Percentiles rank a stretch among this genome's conserved stretches.
Conservation (phyloP, 2,888 invertebrate species). For the Hirtodrosophila histrioides region DNA sequence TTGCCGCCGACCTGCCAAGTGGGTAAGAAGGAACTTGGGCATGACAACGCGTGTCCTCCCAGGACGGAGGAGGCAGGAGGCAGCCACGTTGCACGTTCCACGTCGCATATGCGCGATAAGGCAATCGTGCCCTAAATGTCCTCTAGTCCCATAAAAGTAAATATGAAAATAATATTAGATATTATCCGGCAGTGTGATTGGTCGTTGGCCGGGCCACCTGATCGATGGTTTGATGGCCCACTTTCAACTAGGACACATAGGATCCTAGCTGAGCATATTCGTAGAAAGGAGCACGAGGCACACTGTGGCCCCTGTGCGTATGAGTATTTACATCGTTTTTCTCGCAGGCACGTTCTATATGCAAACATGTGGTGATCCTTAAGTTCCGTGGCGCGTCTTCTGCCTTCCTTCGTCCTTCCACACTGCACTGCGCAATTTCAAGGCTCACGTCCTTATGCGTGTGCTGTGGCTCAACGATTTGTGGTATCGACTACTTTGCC, state of each 20-base stretch:
- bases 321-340: too few species aligned
- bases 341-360: background rate
- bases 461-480: background rate
- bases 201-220: background rate
- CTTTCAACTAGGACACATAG: background rate
- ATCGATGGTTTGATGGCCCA: background rate
- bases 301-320: too few species aligned
- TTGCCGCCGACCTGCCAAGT: constrained; percentile 34
- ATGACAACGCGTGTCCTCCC: background rate
- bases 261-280: too few species aligned
- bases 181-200: constrained; percentile 19
- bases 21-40: constrained; percentile 5
- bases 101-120: constrained; percentile 72
- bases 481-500: background rate
- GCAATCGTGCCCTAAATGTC: constrained; percentile 66
- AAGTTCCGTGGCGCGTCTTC: background rate
- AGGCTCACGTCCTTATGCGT: constrained; percentile 47
- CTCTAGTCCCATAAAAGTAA: constrained; percentile 80
- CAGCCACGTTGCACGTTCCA: constrained; percentile 24
- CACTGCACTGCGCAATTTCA: constrained; percentile 45
- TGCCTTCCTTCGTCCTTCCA: constrained; percentile 7
- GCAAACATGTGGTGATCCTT: background rate
- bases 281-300: too few species aligned
- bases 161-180: constrained; percentile 40
- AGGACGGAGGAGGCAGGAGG: too few species aligned